Conservation (phyloP, 2,113 vertebrate species). For the Microtus richardsoni region DNA sequence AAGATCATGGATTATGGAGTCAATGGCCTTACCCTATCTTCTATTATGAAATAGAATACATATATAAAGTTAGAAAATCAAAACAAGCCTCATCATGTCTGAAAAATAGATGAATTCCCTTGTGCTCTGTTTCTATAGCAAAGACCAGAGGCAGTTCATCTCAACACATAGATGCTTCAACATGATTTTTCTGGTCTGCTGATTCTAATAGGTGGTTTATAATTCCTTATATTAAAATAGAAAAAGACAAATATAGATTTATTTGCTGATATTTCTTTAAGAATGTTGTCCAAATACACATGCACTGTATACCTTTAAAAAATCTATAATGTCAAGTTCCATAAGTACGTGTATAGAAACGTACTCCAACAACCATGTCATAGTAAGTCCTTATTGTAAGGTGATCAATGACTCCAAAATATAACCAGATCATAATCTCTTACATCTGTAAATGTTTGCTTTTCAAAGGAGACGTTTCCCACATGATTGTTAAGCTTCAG, state of each 20-base stretch:
- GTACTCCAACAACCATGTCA: not conserved
- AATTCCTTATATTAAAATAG: slow-evolving; percentile 24
- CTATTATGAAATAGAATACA: not conserved
- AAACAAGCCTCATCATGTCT: not conserved
- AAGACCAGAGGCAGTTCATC: slow-evolving; percentile 11
- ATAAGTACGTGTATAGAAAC: not conserved
- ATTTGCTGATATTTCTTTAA: not conserved
- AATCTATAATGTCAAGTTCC: not conserved
- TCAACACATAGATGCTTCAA: not conserved
- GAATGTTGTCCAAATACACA: not conserved
- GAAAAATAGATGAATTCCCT: slow-evolving; percentile 6
- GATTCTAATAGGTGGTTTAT: not conserved
- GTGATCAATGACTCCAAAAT: not conserved
- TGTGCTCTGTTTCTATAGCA: slow-evolving; percentile 22
- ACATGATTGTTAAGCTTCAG: not conserved
- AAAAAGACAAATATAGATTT: not conserved
- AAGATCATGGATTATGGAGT: not conserved
- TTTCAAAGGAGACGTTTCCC: not conserved
- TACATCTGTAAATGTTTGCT: not conserved
- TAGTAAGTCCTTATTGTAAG: not conserved
- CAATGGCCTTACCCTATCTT: not conserved
- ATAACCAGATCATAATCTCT: not conserved
- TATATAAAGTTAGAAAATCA: slow-evolving; percentile 9
- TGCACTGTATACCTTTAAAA: not conserved
- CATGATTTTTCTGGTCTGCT: slow-evolving; percentile 23